Base-by-base conservation (phyloP, 2,797 vertebrate genomes). In the Tokudaia muenninki region DNA sequence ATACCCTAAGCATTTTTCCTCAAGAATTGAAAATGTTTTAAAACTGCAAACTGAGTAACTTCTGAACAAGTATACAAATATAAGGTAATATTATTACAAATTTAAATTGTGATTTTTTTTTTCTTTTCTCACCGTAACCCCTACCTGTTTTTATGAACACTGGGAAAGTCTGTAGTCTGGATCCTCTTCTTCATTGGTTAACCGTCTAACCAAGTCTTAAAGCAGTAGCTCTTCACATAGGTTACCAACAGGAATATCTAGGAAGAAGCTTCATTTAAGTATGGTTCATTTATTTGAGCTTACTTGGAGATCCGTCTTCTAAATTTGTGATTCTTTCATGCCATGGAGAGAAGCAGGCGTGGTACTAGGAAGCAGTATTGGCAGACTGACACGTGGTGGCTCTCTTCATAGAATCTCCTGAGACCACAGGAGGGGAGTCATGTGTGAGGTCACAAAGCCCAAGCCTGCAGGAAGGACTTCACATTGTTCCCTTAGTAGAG, bases 51-150 rank as follows among this genome's bases (percentile, higher is more conserved):
- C 79, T 74, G 70, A 70, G 50, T 90, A 94, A 88, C 95, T 91
- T 94, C 94, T 94, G 74, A 92, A 47, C 31, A 95, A 34, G 67
- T 94, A 57, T 89, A 94, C 57, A 96, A 96, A 97, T 97, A 96
- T n/a, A 96, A 87, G 84, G 67, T 91, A 89, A 92, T 94, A 79
- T 55, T 92, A 77, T n/a, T 94, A 80, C 47, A 94, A 79, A 92
- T 94, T 88, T 94, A 91, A 97, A 81, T 57, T 90, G 81, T 92
- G 83, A 81, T 57, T 82, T 70, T 72, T 82, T 81, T 90, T 55
- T 26, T 57, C 57, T 89, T 87, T 95, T 91, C 55, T 67, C 22
- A 77, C 16, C 12, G 50, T 26, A 61, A 13, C 21, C 47, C 24
- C 12, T 21, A 6, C 50, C 52, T 90, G n/a, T 63, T 95, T 96